Evolutionary conservation across 2,888 invertebrate genomes (phyloP).

Genomic region (Spodoptera exigua): DNA sequence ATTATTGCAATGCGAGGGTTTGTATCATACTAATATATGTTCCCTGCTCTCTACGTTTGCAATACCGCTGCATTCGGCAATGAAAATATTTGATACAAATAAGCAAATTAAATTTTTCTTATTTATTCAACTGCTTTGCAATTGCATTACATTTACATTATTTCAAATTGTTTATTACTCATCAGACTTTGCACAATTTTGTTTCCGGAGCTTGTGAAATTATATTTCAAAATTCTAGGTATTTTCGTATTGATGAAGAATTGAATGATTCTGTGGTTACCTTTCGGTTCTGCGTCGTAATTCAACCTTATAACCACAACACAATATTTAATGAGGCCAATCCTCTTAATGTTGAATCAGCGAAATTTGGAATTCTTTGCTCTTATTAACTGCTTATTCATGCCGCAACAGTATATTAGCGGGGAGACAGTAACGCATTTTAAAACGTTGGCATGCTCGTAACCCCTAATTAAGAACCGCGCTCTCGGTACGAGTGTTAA

Average conservation of each 20-base stretch:
- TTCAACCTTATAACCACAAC: not conserved
- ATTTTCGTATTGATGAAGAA: not conserved
- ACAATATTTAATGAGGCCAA: conserved; percentile 1
- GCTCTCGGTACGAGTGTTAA: conserved; percentile 44
- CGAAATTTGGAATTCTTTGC: conserved; percentile 5
- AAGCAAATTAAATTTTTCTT: not conserved
- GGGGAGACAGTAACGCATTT: conserved; percentile 39
- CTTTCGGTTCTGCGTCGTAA: conserved; percentile 1
- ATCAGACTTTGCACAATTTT: conserved; percentile 6
- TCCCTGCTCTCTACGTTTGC: conserved; percentile 11
- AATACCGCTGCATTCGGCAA: conserved; percentile 1
- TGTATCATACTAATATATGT: conserved; percentile 51
- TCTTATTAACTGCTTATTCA: conserved; percentile 38
- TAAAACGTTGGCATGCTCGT: conserved; percentile 39
- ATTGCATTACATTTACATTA: conserved; percentile 19
- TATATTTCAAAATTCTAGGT: not conserved
- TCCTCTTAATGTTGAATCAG: conserved; percentile 20
- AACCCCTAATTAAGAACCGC: conserved; percentile 51
- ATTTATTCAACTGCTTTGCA: conserved; percentile 12
- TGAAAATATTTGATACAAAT: conserved; percentile 9
- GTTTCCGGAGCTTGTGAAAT: conserved; percentile 4
- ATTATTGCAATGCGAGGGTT: conserved; percentile 48
- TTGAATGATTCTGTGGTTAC: conserved; percentile 1
- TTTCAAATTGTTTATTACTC: conserved; percentile 9
- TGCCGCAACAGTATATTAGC: conserved; percentile 33